A percentile compares a stretch with the other conserved stretches of the same genome.
These are phyloP conservation scores for Thalassoma bifasciatum DNA, from an alignment of 2,113 vertebrate species.

Conservation along the genomic window DNA sequence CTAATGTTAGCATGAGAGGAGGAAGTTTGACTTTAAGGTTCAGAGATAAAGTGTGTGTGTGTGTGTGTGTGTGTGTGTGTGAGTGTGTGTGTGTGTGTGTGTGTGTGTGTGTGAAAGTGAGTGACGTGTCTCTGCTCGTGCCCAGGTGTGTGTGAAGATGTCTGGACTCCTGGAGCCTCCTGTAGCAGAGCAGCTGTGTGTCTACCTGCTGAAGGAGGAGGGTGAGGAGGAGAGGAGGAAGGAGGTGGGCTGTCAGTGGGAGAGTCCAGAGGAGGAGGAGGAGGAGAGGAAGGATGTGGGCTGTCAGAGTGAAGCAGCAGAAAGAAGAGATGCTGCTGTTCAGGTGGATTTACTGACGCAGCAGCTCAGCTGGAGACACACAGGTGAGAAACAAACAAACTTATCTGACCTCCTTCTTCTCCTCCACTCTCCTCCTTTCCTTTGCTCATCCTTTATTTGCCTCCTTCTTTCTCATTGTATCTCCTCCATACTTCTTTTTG, in stretches of 20 bases:
- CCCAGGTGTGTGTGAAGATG: conserved; percentile 19
- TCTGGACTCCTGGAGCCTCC: conserved; percentile 45
- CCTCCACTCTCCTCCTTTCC: too few relatives aligned
- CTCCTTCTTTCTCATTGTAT: too few relatives aligned
- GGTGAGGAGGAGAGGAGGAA: conserved; percentile 24
- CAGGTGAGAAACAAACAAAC: conserved; percentile 38
- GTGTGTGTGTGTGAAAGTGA: too few relatives aligned
- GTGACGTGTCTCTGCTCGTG: background rate
- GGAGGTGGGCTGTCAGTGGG: conserved; percentile 74
- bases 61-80: too few relatives aligned
- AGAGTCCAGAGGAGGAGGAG: conserved; percentile 45
- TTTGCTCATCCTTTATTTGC: too few relatives aligned
- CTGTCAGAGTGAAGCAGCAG: conserved; percentile 53
- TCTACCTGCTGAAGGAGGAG: conserved; percentile 37
- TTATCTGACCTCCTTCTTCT: too few relatives aligned
- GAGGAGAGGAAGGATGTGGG: conserved; percentile 63
- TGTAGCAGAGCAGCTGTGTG: conserved; percentile 40
- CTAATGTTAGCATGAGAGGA: conserved; percentile 32
- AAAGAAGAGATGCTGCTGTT: conserved; percentile 61
- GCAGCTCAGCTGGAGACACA: conserved; percentile 50
- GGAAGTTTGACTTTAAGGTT: background rate
- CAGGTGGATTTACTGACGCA: conserved; percentile 74
- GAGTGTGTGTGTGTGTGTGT: background rate
- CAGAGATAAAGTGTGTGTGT: too few relatives aligned
- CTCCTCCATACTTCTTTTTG: too few relatives aligned